These are phyloP conservation scores for Pterostichus niger DNA, from an alignment of 2,888 invertebrate species.

Conservation along the genomic window DNA sequence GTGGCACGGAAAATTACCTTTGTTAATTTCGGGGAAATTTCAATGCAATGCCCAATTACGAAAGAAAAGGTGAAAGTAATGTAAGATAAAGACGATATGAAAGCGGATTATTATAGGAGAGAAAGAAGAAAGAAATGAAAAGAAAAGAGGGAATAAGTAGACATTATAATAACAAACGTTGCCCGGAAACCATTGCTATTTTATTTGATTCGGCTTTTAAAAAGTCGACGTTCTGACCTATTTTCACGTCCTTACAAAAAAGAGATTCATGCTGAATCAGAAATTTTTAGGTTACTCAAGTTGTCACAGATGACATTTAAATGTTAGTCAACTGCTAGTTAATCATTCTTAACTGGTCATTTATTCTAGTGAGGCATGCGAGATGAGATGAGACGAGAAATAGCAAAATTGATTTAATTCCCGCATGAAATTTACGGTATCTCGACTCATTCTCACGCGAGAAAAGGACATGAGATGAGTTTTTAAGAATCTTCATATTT, in stretches of 20 bases:
- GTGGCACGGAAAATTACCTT: too few species aligned
- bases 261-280: not conserved
- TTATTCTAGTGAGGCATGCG: too few species aligned
- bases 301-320: too few species aligned
- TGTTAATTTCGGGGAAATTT: not conserved
- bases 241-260: constrained; percentile 8
- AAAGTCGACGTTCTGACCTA: constrained; percentile 17
- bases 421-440: too few species aligned
- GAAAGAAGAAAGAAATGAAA: not conserved
- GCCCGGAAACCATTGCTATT: constrained; percentile 48
- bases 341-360: too few species aligned
- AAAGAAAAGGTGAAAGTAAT: not conserved
- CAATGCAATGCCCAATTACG: constrained; percentile 18
- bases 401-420: too few species aligned
- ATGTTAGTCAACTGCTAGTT: too few species aligned
- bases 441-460: too few species aligned
- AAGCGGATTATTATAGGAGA: constrained; percentile 34
- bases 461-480: too few species aligned
- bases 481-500: too few species aligned
- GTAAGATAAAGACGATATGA: constrained; percentile 27
- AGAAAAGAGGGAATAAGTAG: constrained; percentile 37
- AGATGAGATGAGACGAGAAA: too few species aligned
- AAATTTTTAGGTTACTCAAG: too few species aligned
- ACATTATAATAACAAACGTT: constrained; percentile 47
- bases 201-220: constrained; percentile 46